phyloP scores from a whole-genome alignment of 2,888 invertebrate genomes.

The Leistus spinibarbis region DNA sequence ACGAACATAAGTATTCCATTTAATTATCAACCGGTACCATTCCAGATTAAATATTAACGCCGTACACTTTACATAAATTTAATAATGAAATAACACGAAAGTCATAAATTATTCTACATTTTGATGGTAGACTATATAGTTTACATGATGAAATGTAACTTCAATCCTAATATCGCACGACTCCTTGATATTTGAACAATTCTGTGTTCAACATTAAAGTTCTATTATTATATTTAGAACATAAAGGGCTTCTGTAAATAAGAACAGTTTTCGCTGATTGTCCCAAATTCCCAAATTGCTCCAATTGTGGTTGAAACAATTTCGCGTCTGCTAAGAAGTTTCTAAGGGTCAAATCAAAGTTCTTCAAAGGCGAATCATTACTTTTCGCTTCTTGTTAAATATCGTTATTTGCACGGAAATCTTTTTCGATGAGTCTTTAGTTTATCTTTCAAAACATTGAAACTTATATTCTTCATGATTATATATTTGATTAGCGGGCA shows the following conservation, averaged over 20 bases:
- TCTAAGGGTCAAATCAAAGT: not conserved
- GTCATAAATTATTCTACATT: no score
- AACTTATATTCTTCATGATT: not conserved
- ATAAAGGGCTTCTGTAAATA: not conserved
- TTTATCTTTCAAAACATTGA: not conserved
- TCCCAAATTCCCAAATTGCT: not conserved
- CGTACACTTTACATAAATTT: no score
- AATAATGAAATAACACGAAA: no score
- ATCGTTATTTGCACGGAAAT: constrained; percentile 10
- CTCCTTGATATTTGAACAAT: not conserved
- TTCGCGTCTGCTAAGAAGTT: not conserved
- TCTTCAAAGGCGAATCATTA: constrained; percentile 5
- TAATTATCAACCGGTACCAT: no score
- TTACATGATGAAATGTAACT: no score
- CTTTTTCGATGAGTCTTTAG: constrained; percentile 13
- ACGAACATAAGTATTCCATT: no score
- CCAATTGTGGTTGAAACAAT: not conserved
- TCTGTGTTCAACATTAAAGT: not conserved
- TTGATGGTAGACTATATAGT: no score
- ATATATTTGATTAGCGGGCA: no score
- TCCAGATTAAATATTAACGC: no score
- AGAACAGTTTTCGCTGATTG: not conserved
- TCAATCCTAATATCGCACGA: no score
- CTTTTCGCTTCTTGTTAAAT: constrained; percentile 20
- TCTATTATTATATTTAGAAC: not conserved